These are phyloP conservation scores for Drosophila oshimai DNA, from an alignment of 1,140 invertebrate species.

Conservation along the genomic window DNA sequence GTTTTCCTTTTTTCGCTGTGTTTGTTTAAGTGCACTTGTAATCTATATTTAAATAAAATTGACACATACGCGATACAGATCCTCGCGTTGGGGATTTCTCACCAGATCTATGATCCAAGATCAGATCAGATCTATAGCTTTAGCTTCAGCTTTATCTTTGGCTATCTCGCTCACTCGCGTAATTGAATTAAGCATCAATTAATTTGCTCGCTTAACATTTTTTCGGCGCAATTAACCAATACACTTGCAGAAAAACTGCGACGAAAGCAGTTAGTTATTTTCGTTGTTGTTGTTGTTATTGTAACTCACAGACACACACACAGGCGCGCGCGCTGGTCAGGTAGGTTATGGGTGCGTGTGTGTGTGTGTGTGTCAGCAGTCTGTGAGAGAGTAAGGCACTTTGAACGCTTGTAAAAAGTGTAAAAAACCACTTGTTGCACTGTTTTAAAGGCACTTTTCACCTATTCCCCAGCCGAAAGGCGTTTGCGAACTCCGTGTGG, in stretches of 20 bases:
- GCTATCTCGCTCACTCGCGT: constrained; percentile 19
- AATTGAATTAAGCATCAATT: constrained; percentile 64
- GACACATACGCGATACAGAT: constrained; percentile 67
- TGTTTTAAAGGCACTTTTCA: constrained; percentile 15
- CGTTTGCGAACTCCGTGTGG: constrained; percentile 21
- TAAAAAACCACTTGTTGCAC: constrained; percentile 68
- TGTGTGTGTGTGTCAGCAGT: constrained; percentile 22
- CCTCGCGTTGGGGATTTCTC: constrained; percentile 71
- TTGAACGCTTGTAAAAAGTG: constrained; percentile 32
- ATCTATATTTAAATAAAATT: constrained; percentile 62
- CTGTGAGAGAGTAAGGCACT: constrained; percentile 54
- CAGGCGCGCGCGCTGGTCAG: constrained; percentile 17
- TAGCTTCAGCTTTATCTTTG: neutral
- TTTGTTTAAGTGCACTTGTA: constrained; percentile 68
- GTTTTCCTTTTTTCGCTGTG: constrained; percentile 7
- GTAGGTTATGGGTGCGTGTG: constrained; percentile 24
- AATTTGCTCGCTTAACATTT: constrained; percentile 56
- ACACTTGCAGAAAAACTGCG: constrained; percentile 39
- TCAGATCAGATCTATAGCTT: constrained; percentile 19
- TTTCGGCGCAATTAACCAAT: constrained; percentile 66
- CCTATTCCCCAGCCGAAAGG: neutral
- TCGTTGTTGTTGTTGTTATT: constrained; percentile 42
- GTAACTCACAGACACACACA: neutral
- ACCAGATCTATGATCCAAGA: constrained; percentile 1
- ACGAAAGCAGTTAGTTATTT: constrained; percentile 53